phyloP scores from a whole-genome alignment of 2,888 invertebrate species.

The Parasteatoda lunata region DNA sequence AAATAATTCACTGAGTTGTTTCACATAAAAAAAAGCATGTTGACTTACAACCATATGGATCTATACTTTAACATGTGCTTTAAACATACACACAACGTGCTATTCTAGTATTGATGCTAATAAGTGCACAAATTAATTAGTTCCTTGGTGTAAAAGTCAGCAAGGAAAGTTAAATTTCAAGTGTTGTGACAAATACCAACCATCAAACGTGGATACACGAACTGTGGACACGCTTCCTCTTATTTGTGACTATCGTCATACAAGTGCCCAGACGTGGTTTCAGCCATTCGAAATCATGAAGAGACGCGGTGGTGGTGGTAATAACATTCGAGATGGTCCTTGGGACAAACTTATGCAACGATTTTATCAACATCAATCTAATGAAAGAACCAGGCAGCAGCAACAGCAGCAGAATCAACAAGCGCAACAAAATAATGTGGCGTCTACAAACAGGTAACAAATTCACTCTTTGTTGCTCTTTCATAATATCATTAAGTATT shows the following conservation, averaged over 20 bases:
- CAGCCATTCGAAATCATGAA: slow-evolving; percentile 29
- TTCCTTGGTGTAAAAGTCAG: too few species aligned
- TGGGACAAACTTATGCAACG: slow-evolving; percentile 67
- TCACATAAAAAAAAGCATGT: too few species aligned
- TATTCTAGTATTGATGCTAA: too few species aligned
- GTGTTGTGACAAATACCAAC: too few species aligned
- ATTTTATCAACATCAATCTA: slow-evolving; percentile 65
- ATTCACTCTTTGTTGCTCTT: neutral
- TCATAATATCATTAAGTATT: too few species aligned
- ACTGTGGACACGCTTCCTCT: neutral
- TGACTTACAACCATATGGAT: too few species aligned
- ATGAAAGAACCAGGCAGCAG: slow-evolving; percentile 65
- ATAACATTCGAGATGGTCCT: slow-evolving; percentile 50
- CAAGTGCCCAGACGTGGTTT: neutral
- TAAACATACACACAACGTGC: too few species aligned
- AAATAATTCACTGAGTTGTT: too few species aligned
- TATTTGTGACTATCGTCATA: neutral
- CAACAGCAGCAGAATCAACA: slow-evolving; percentile 61
- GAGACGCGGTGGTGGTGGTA: slow-evolving; percentile 38
- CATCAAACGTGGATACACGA: neutral
- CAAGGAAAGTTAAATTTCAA: too few species aligned
- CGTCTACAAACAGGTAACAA: slow-evolving; percentile 57
- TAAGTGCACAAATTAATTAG: too few species aligned
- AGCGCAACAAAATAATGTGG: slow-evolving; percentile 43
- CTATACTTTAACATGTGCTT: too few species aligned